Base-by-base conservation (phyloP, 1,140 invertebrate species). In the Ladona fulva region DNA sequence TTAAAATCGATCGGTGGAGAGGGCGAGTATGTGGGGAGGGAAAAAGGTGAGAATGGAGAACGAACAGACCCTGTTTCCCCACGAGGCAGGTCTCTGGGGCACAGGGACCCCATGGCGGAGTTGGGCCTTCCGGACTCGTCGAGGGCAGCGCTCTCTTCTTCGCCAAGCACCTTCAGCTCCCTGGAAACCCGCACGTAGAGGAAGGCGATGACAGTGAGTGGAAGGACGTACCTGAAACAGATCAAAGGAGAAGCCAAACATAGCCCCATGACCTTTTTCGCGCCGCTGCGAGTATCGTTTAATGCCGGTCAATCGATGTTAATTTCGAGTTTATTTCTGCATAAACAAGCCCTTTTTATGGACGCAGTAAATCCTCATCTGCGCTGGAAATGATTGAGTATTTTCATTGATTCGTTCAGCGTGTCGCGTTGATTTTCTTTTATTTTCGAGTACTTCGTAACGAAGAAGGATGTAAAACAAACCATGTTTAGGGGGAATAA, bases 191-290 rank as follows among this genome's bases (percentile, higher is more conserved):
- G 86, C 19, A 91, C 87, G 79, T 89, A 90, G 24, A 91, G 82
- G 81, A 90, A 91, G 0, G 88, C 87, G 24, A 90, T 88, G 42
- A 91, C 83, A 7, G 89, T 86, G 52, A 92, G 82, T 5, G 91
- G 91, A 42, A 88, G 86, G 75, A 90, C 89, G 81, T 92, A 92
- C 83, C 91, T 89, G 80, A n/a, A n/a, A 80, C 85, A 66, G n/a
- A n/a, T n/a, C n/a, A n/a, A n/a, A n/a, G n/a, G 3, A 8, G 29
- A 37, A 37, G 29, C 29, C 29, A 37, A 37, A 37, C 29, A 37
- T 37, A 37, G 29, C 1, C 1, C 8, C 3, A 1, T 37, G 29
- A 37, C 29, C 29, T 37, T 37, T 37, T 5, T 1, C 8, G 75
- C 78, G 73, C 19, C 80, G 83, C 52, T 84, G 80, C 1, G 85